These are phyloP conservation scores for Characodon lateralis DNA, from an alignment of 2,797 vertebrate genomes.

Conservation along the genomic window DNA sequence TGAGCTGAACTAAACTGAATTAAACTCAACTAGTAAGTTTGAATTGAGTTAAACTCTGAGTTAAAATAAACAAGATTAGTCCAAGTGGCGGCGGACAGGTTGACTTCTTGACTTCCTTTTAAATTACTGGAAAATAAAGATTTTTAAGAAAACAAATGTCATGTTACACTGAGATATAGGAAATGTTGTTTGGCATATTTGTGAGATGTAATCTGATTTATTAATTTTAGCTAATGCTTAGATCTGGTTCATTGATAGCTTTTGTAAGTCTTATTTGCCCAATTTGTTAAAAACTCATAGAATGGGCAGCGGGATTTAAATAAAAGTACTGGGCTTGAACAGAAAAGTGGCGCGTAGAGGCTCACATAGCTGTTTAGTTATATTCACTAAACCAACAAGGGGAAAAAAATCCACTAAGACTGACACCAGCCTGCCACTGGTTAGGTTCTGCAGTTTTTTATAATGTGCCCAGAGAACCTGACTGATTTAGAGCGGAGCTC, in stretches of 20 bases:
- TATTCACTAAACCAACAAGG: conserved; percentile 12
- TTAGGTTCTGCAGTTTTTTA: conserved; percentile 32
- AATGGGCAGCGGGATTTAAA: conserved; percentile 20
- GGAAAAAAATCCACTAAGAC: conserved; percentile 30
- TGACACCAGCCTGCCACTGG: conserved; percentile 39
- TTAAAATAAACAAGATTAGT: no score
- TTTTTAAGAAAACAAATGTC: background rate
- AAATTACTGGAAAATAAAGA: background rate
- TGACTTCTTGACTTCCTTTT: background rate
- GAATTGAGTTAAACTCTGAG: no score
- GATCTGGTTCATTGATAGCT: background rate
- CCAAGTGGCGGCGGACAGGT: background rate
- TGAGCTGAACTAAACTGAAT: no score
- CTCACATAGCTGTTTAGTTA: conserved; percentile 14
- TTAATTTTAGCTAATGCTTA: background rate
- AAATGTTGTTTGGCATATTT: background rate
- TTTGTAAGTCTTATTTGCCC: background rate
- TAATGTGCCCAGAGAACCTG: conserved; percentile 34
- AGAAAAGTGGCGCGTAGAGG: background rate
- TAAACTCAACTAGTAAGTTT: no score
- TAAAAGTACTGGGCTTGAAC: conserved; percentile 8
- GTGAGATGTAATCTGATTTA: background rate
- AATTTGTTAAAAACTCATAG: background rate
- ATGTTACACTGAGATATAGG: background rate
- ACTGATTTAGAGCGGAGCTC: conserved; percentile 48